Conservation (phyloP, 2,797 vertebrate genomes). For the Myripristis murdjan region DNA sequence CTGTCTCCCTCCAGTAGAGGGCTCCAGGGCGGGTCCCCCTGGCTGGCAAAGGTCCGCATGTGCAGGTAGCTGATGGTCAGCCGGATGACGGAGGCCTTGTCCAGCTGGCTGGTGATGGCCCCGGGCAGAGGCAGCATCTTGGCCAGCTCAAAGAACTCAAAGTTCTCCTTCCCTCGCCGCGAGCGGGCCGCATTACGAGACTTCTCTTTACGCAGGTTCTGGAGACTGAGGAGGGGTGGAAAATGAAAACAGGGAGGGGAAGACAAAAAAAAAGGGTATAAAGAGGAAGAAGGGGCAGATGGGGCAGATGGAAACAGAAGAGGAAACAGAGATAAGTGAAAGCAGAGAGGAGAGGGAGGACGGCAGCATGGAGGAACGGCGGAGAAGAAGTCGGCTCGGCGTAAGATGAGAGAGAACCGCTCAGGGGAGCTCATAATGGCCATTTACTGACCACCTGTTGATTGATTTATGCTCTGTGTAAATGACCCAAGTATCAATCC, state of each 20-base stretch:
- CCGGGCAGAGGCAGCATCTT: constrained; percentile 93
- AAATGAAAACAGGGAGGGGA: neutral
- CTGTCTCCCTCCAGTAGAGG: constrained; percentile 85
- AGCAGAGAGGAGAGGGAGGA: constrained; percentile 3
- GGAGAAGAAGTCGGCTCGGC: constrained; percentile 22
- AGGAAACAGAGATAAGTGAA: constrained; percentile 10
- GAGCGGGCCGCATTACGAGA: constrained; percentile 94
- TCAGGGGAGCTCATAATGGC: constrained; percentile 36
- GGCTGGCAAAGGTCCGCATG: constrained; percentile 92
- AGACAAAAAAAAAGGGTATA: neutral
- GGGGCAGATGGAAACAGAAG: neutral
- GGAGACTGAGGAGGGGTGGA: constrained; percentile 83
- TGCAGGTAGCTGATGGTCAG: constrained; percentile 95
- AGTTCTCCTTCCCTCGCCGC: constrained; percentile 93
- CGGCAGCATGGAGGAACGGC: neutral
- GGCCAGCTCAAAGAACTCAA: constrained; percentile 94
- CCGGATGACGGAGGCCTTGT: constrained; percentile 94
- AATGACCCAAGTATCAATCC: constrained; percentile 60
- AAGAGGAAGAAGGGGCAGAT: neutral
- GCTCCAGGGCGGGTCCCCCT: constrained; percentile 92
- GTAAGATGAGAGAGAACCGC: constrained; percentile 17
- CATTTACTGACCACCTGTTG: constrained; percentile 69
- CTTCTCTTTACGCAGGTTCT: constrained; percentile 94
- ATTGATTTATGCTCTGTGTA: constrained; percentile 58
- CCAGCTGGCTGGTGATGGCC: constrained; percentile 94